Evolutionary conservation across 1,140 invertebrate genomes (phyloP).

Genomic region (Nilaparvata lugens): DNA sequence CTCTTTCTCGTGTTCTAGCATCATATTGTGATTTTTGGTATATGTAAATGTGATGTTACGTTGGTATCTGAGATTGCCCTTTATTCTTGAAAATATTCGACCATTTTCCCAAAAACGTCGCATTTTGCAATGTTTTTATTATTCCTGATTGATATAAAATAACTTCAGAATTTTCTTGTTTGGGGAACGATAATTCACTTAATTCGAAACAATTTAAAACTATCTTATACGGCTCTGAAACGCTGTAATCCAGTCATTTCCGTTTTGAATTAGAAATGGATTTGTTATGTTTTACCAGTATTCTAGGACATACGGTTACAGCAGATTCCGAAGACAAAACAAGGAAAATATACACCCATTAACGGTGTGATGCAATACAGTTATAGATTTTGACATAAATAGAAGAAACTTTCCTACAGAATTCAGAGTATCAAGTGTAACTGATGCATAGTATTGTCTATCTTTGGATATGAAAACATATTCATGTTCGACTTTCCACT

Average conservation of each 20-base stretch:
- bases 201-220: too few species aligned
- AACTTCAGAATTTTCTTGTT: too few species aligned
- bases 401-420: not conserved
- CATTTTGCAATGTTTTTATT: too few species aligned
- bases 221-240: too few species aligned
- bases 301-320: not conserved
- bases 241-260: not conserved
- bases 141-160: too few species aligned
- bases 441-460: conserved; percentile 2
- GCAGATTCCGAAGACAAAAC: not conserved
- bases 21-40: too few species aligned
- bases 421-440: not conserved
- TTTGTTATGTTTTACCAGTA: not conserved
- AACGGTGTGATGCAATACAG: not conserved
- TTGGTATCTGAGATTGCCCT: not conserved
- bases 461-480: not conserved
- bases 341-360: not conserved
- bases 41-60: not conserved
- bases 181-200: too few species aligned
- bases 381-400: not conserved
- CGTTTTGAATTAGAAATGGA: not conserved
- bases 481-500: not conserved
- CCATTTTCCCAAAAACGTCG: too few species aligned
- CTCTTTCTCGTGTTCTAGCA: too few species aligned
- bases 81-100: not conserved